These are phyloP conservation scores for Sphaerodactylus townsendi DNA, from an alignment of 2,113 vertebrate genomes.

Conservation along the genomic window DNA sequence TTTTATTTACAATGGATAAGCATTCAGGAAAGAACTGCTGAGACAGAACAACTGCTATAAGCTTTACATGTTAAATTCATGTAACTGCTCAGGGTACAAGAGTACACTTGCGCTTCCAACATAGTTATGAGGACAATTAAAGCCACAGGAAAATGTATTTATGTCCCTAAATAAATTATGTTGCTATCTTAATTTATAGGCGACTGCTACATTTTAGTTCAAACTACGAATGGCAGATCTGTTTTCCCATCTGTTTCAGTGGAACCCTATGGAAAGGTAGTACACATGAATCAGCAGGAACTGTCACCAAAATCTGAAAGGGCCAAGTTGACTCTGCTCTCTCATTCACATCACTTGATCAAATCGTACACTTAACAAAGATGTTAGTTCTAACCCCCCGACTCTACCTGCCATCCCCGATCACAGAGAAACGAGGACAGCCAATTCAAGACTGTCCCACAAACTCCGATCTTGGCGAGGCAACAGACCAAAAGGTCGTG, in stretches of 20 bases:
- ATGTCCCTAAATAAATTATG: slow-evolving; percentile 38
- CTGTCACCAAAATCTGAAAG: not conserved
- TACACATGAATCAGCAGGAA: not conserved
- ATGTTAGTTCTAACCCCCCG: too few species aligned
- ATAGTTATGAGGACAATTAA: slow-evolving; percentile 49
- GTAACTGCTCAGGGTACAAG: slow-evolving; percentile 34
- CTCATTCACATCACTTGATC: not conserved
- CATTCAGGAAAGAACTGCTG: not conserved
- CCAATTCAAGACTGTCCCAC: too few species aligned
- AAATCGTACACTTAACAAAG: not conserved
- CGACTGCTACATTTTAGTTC: not conserved
- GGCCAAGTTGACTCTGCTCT: not conserved
- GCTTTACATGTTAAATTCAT: slow-evolving; percentile 15
- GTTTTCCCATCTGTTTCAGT: not conserved
- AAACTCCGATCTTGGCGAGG: too few species aligned
- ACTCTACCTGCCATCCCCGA: too few species aligned
- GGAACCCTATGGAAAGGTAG: not conserved
- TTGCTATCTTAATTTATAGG: not conserved
- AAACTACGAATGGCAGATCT: not conserved
- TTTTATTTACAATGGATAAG: too few species aligned
- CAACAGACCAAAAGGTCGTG: too few species aligned
- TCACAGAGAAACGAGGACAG: too few species aligned
- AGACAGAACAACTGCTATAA: not conserved
- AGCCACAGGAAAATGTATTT: slow-evolving; percentile 41
- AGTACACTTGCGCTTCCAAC: slow-evolving; percentile 49